Evolutionary conservation across 2,113 vertebrate genomes (phyloP).

Genomic region (Engraulis encrasicolus): DNA sequence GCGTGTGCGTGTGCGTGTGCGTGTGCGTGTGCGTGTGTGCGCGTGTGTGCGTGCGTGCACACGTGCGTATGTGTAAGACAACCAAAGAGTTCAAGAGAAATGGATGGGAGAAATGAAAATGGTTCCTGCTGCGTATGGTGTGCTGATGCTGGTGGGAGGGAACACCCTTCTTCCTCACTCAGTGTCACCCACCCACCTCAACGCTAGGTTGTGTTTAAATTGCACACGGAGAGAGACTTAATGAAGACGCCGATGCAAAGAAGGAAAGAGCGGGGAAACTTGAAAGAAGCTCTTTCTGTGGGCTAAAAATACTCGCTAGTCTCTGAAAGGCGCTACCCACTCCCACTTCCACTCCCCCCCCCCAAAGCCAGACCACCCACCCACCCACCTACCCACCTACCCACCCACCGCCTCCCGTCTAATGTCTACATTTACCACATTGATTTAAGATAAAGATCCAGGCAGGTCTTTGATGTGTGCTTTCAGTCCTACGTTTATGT

Average conservation of each 20-base stretch:
- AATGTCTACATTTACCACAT: constrained; percentile 28
- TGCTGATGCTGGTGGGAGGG: no score
- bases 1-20: background rate
- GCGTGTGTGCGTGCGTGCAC: background rate
- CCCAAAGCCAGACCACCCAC: background rate
- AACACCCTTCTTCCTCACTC: background rate
- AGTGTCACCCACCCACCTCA: background rate
- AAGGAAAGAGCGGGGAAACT: background rate
- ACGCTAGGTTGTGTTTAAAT: background rate
- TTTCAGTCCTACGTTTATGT: constrained; percentile 23
- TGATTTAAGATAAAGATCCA: constrained; percentile 30
- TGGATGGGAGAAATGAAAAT: background rate
- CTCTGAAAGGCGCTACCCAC: no score
- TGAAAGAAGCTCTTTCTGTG: background rate
- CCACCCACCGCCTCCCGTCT: background rate
- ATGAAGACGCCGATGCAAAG: background rate
- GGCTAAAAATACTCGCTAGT: background rate
- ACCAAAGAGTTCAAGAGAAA: background rate
- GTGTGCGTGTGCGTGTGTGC: background rate
- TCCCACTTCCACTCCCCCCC: background rate
- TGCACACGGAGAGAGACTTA: background rate
- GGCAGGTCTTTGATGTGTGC: constrained; percentile 21
- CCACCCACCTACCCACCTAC: no score
- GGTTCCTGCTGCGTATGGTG: background rate
- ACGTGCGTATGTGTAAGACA: no score